Percentiles rank a stretch among this genome's conserved stretches.
These are phyloP conservation scores for Conus canariensis DNA, from an alignment of 2,888 invertebrate species.

Conservation along the genomic window DNA sequence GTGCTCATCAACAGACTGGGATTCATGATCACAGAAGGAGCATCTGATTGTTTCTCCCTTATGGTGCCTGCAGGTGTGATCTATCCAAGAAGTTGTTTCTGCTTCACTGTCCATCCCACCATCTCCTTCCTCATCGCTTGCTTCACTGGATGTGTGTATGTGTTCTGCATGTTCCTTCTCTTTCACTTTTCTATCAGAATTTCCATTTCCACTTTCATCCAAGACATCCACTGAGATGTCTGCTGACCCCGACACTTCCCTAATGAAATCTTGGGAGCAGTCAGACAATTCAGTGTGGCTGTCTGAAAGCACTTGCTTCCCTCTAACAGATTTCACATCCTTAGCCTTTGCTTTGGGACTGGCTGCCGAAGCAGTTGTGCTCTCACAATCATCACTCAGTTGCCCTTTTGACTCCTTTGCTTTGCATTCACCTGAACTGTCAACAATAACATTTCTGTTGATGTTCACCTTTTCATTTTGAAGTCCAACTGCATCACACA, in stretches of 20 bases:
- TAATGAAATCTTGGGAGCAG: no score
- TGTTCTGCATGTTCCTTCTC: neutral
- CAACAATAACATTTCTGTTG: no score
- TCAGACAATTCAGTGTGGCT: no score
- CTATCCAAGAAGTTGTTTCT: neutral
- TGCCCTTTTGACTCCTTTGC: no score
- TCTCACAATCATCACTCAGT: no score
- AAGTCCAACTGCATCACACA: no score
- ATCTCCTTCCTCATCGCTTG: neutral
- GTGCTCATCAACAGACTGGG: neutral
- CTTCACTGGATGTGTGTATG: neutral
- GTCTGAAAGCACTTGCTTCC: no score
- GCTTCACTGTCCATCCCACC: neutral
- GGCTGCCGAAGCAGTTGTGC: no score
- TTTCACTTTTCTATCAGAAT: neutral
- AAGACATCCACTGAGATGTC: neutral
- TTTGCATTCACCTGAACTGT: no score
- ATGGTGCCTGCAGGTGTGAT: neutral
- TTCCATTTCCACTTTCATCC: neutral
- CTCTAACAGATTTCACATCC: no score
- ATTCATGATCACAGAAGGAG: neutral
- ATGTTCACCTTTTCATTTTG: no score
- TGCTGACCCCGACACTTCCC: neutral
- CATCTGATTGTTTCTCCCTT: neutral
- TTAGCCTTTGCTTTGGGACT: no score